Evolutionary conservation across 2,113 vertebrate genomes (phyloP).

Genomic region (Xiphorhynchus elegans): DNA sequence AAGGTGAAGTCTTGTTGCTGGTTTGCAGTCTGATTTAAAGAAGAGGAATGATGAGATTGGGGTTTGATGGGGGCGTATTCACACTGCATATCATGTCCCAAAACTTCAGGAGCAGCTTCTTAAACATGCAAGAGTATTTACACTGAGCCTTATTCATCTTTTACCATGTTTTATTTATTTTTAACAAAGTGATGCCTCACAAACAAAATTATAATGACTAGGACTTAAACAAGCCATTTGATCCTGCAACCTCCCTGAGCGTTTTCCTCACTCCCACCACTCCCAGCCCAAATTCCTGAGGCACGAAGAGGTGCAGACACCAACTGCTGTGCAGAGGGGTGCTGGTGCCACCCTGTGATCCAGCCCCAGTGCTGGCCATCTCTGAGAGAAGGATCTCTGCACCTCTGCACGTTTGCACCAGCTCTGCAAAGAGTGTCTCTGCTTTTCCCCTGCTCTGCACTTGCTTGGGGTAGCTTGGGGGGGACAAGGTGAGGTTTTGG

Average conservation of each 20-base stretch:
- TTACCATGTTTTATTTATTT: background rate
- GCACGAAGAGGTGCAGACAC: background rate
- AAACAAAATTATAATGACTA: background rate
- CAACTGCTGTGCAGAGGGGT: background rate
- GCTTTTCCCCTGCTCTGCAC: background rate
- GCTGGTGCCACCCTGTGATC: background rate
- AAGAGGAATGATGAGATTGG: conserved; percentile 36
- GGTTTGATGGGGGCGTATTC: background rate
- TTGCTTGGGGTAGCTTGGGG: background rate
- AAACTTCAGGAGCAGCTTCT: background rate
- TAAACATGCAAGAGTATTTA: background rate
- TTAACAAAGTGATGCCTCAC: background rate
- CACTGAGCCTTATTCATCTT: background rate
- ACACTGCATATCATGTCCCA: background rate
- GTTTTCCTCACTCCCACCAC: background rate
- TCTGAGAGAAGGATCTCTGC: background rate
- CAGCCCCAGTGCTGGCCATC: background rate
- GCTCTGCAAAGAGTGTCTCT: background rate
- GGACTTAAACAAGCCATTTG: conserved; percentile 7
- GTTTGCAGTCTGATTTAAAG: conserved; percentile 58
- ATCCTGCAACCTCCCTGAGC: background rate
- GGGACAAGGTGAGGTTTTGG: background rate
- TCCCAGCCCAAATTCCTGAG: background rate
- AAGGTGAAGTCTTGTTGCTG: conserved; percentile 61
- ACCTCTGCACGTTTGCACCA: background rate